phyloP scores from a whole-genome alignment of 2,888 invertebrate genomes.

The Brenthis daphne region DNA sequence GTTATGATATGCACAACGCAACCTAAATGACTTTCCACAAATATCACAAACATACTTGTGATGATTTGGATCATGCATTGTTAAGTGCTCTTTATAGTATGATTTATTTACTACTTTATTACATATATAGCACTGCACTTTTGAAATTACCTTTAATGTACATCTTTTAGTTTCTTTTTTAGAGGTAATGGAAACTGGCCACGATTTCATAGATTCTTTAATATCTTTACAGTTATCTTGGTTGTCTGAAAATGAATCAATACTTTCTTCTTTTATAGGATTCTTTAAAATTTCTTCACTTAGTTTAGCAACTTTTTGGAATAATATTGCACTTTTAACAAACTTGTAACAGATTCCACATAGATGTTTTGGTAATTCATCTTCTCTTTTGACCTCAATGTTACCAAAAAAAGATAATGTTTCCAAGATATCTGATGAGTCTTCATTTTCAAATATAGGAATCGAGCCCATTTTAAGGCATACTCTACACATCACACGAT shows the following conservation, averaged over 20 bases:
- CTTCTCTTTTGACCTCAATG: conserved; percentile 52
- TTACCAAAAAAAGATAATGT: conserved; percentile 54
- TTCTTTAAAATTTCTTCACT: conserved; percentile 53
- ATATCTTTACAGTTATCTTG: conserved; percentile 39
- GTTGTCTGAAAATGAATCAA: conserved; percentile 27
- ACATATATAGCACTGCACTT: conserved; percentile 52
- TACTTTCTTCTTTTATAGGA: conserved; percentile 40
- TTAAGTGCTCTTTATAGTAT: conserved; percentile 50
- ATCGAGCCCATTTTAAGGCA: conserved; percentile 58
- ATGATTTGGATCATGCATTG: conserved; percentile 52
- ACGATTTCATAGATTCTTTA: conserved; percentile 14
- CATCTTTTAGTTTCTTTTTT: conserved; percentile 7
- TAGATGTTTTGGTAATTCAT: conserved; percentile 55
- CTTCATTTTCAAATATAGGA: conserved; percentile 50
- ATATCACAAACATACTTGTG: conserved; percentile 52
- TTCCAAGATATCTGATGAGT: conserved; percentile 48
- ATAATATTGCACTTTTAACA: conserved; percentile 55
- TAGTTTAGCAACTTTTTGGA: conserved; percentile 57
- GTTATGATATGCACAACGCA: conserved; percentile 52
- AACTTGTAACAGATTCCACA: conserved; percentile 60
- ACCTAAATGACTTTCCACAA: conserved; percentile 52
- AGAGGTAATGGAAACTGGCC: conserved; percentile 3
- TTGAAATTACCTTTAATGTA: conserved; percentile 40
- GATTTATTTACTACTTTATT: conserved; percentile 50
- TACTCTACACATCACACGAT: conserved; percentile 52